These are phyloP conservation scores for Acanthurus lineatus DNA, from an alignment of 2,797 vertebrate species.

Conservation along the genomic window DNA sequence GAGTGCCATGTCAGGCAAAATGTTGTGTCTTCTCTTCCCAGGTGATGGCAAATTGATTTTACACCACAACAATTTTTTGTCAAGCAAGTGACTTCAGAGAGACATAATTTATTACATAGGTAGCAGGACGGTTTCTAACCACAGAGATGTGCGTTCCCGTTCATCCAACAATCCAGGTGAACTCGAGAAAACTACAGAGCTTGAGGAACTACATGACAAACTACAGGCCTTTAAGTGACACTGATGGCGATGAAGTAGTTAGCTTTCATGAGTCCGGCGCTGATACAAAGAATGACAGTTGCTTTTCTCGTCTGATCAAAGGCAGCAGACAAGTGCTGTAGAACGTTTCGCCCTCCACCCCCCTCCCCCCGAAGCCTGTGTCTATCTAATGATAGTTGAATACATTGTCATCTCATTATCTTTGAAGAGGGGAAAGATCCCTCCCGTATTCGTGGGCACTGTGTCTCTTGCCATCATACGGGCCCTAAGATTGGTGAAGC, in stretches of 20 bases:
- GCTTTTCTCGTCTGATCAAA: slow-evolving; percentile 83
- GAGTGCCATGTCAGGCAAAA: slow-evolving; percentile 64
- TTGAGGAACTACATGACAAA: slow-evolving; percentile 34
- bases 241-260: slow-evolving; percentile 71
- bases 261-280: slow-evolving; percentile 69
- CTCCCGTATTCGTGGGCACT: slow-evolving; percentile 78
- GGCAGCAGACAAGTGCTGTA: slow-evolving; percentile 76
- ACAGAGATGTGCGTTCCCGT: slow-evolving; percentile 14
- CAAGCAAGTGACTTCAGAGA: slow-evolving; percentile 40
- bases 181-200: slow-evolving; percentile 39
- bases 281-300: slow-evolving; percentile 79
- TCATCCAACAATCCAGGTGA: slow-evolving; percentile 37
- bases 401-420: slow-evolving; percentile 87
- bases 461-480: slow-evolving; percentile 81
- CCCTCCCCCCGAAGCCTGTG: slow-evolving; percentile 55
- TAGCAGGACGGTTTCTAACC: slow-evolving; percentile 22
- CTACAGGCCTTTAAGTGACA: slow-evolving; percentile 49
- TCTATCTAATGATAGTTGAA: slow-evolving; percentile 84
- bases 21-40: slow-evolving; percentile 58
- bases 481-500: slow-evolving; percentile 78
- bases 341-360: slow-evolving; percentile 64
- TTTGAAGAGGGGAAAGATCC: slow-evolving; percentile 83
- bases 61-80: slow-evolving; percentile 41
- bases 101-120: slow-evolving; percentile 37
- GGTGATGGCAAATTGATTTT: slow-evolving; percentile 71